phyloP scores from a whole-genome alignment of 2,113 vertebrate genomes.

The Oreochromis tanganicae region DNA sequence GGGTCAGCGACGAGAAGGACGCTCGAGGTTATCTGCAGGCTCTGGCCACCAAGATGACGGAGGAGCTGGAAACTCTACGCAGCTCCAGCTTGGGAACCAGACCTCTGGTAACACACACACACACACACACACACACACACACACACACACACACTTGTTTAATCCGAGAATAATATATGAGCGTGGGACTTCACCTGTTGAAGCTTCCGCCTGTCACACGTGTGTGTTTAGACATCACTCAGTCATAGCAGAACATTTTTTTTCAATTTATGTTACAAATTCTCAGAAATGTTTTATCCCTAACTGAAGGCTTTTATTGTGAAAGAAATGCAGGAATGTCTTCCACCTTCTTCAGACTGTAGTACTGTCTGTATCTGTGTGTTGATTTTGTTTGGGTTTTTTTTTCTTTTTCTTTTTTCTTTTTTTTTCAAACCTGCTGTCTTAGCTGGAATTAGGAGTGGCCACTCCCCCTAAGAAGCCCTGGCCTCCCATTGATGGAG shows the following conservation, averaged over 20 bases:
- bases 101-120: constrained; percentile 77
- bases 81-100: constrained; percentile 86
- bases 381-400: background rate
- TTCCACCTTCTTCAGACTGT: background rate
- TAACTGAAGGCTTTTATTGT: background rate
- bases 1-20: constrained; percentile 98
- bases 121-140: background rate
- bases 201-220: background rate
- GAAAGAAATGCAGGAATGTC: background rate
- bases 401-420: background rate
- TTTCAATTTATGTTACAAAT: background rate
- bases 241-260: background rate
- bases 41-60: constrained; percentile 95
- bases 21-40: constrained; percentile 96
- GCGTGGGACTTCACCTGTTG: background rate
- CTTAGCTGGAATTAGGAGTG: constrained; percentile 54
- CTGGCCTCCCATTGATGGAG: constrained; percentile 58
- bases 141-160: background rate
- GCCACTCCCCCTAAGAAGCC: constrained; percentile 61
- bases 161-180: background rate
- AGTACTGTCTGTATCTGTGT: background rate
- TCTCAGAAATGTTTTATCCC: background rate
- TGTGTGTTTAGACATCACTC: background rate
- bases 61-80: constrained; percentile 88
- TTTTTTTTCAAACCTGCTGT: background rate